phyloP scores from a whole-genome alignment of 2,888 invertebrate species.

The Lasioglossum vierecki region DNA sequence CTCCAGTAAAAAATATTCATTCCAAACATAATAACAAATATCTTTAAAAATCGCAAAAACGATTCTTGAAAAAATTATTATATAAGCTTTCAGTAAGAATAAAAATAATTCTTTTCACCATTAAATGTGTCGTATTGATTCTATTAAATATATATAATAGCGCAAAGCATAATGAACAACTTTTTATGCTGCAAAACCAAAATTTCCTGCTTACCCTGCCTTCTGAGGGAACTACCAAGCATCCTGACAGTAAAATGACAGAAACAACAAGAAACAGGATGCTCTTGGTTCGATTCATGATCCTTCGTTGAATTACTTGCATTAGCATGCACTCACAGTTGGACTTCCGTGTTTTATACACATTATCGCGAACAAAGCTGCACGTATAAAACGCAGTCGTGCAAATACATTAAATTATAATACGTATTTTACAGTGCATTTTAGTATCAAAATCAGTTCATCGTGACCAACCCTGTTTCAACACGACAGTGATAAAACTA shows the following conservation, averaged over 20 bases:
- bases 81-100: not conserved
- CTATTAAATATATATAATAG: not conserved
- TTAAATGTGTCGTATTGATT: not conserved
- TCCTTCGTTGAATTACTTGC: not conserved
- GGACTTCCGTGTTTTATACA: not conserved
- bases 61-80: not conserved
- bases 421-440: not conserved
- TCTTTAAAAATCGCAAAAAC: not conserved
- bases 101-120: not conserved
- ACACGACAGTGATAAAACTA: not conserved
- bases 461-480: not conserved
- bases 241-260: not conserved
- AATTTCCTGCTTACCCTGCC: not conserved
- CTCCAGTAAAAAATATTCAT: not conserved
- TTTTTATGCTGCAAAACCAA: not conserved
- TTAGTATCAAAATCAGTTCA: not conserved
- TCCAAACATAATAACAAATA: not conserved
- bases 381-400: not conserved
- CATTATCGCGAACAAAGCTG: not conserved
- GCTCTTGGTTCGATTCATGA: not conserved
- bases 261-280: not conserved
- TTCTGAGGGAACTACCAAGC: not conserved
- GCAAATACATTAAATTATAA: not conserved
- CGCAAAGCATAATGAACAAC: not conserved
- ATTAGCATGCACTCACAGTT: not conserved